Conservation (phyloP, 2,113 vertebrate genomes). For the Redunca redunca region DNA sequence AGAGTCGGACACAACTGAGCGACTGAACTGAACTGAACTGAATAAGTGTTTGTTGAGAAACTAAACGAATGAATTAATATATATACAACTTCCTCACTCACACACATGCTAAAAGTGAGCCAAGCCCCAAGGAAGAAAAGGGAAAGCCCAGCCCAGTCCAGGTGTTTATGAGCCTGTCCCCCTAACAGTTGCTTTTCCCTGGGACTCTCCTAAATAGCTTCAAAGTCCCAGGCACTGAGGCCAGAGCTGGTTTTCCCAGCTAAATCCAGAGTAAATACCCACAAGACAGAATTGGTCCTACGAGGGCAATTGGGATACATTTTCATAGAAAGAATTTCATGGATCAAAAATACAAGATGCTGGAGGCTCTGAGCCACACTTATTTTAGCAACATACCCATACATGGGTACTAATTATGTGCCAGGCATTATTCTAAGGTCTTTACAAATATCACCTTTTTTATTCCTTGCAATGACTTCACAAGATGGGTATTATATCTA, state of each 20-base stretch:
- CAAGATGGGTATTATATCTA: background rate
- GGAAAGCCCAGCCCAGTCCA: background rate
- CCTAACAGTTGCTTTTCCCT: background rate
- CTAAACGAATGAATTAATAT: background rate
- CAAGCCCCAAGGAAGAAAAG: background rate
- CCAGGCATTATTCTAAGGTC: background rate
- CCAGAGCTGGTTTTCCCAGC: background rate
- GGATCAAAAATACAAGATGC: background rate
- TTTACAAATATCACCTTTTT: background rate
- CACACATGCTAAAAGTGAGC: background rate
- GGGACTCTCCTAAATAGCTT: background rate
- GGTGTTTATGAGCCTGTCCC: background rate
- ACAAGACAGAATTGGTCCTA: background rate
- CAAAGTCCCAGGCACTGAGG: background rate
- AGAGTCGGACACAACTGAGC: too few relatives aligned
- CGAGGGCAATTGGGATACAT: background rate
- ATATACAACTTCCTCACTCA: rapidly evolving
- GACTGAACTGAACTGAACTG: too few relatives aligned
- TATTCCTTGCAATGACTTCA: background rate
- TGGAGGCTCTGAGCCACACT: background rate
- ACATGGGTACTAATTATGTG: background rate
- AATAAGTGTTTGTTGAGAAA: background rate
- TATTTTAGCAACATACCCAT: background rate
- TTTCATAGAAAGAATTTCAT: conserved; percentile 18
- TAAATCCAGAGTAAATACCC: background rate